Percentiles rank a stretch among this genome's conserved stretches.
Evolutionary conservation across 1,140 invertebrate genomes (phyloP).

Genomic region (Neuroterus valhalla): DNA sequence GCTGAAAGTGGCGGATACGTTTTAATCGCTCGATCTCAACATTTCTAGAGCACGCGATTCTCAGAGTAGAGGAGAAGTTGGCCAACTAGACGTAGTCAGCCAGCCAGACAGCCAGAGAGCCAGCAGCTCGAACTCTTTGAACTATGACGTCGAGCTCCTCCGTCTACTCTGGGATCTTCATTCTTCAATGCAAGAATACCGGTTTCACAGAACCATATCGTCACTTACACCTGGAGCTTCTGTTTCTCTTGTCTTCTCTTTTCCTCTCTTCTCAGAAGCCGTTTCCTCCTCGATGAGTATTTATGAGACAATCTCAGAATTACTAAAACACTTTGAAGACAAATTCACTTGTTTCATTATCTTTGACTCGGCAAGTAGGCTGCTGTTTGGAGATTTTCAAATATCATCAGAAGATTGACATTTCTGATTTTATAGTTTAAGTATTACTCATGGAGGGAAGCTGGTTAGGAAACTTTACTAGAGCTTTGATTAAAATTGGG

Average conservation of each 20-base stretch:
- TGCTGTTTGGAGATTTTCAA: too few species aligned
- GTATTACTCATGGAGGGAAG: too few species aligned
- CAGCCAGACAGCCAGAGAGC: background rate
- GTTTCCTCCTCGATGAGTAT: conserved; percentile 27
- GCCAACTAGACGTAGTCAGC: too few species aligned
- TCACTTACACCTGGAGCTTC: conserved; percentile 1
- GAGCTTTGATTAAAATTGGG: too few species aligned
- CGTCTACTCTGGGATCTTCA: background rate
- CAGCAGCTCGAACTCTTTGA: conserved; percentile 20
- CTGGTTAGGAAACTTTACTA: too few species aligned
- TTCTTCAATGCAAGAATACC: conserved; percentile 22
- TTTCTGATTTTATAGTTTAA: too few species aligned
- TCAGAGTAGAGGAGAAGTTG: too few species aligned
- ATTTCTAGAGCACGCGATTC: conserved; percentile 28
- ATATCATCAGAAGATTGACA: too few species aligned
- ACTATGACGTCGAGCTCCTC: conserved; percentile 11
- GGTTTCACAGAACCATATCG: conserved; percentile 21
- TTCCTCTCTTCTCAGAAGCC: conserved; percentile 21
- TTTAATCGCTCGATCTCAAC: conserved; percentile 26
- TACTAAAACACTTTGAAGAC: conserved; percentile 3
- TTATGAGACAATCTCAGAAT: conserved; percentile 23
- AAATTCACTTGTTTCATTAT: conserved; percentile 2
- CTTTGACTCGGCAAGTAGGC: too few species aligned
- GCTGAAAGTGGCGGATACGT: conserved; percentile 24
- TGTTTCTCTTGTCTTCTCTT: background rate